Conservation (phyloP, 1,140 invertebrate species). For the Leptinotarsa texana region DNA sequence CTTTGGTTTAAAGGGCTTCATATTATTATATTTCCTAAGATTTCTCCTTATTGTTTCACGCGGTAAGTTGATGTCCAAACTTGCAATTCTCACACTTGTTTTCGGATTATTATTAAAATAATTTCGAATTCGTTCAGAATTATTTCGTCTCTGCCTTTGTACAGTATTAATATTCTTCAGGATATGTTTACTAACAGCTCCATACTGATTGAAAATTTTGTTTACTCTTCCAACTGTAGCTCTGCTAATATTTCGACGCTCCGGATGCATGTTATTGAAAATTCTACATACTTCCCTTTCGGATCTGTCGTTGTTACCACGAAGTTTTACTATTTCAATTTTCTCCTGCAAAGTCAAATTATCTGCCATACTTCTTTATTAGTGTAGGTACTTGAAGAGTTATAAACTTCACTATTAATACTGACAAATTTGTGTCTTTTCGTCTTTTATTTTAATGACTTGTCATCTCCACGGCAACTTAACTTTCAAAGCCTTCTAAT, state of each 20-base stretch:
- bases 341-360: background rate
- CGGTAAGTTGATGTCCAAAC: background rate
- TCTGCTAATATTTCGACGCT: constrained; percentile 2
- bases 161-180: constrained; percentile 1
- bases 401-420: constrained; percentile 4
- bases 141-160: constrained; percentile 3
- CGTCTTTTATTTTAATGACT: background rate
- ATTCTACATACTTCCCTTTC: background rate
- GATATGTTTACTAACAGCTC: background rate
- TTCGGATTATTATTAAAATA: constrained; percentile 4
- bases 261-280: background rate
- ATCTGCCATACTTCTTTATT: background rate
- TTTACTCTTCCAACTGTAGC: background rate
- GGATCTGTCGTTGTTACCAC: constrained; percentile 2
- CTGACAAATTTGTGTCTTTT: constrained; percentile 3
- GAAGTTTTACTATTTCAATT: constrained; percentile 1
- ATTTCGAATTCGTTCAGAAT: constrained; percentile 3
- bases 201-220: background rate
- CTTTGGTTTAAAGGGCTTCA: background rate
- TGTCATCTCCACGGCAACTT: background rate
- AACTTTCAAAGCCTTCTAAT: background rate
- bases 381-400: background rate
- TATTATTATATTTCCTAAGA: background rate
- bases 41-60: background rate
- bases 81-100: background rate